Conservation (phyloP, 1,140 invertebrate genomes). For the Thaumetopoea pityocampa region DNA sequence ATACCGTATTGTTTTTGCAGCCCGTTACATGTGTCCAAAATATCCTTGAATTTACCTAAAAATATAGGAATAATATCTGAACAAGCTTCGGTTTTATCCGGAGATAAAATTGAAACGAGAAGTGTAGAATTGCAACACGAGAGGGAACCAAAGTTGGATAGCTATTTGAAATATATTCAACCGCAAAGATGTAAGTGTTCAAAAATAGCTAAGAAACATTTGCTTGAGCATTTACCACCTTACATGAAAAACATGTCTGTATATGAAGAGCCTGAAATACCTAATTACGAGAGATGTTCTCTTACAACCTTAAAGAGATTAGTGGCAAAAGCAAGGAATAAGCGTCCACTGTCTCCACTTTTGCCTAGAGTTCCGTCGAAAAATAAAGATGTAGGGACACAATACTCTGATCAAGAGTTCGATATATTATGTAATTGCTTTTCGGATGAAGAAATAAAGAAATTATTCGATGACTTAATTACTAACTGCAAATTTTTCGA, state of each 20-base stretch:
- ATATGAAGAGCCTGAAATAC: constrained; percentile 39
- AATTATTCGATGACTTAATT: constrained; percentile 17
- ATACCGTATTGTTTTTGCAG: constrained; percentile 45
- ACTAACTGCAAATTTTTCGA: not conserved
- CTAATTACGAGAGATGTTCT: constrained; percentile 46
- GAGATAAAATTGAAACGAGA: constrained; percentile 30
- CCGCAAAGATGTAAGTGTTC: constrained; percentile 43
- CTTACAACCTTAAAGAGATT: constrained; percentile 38
- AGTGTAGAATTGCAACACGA: constrained; percentile 31
- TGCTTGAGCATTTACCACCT: constrained; percentile 47
- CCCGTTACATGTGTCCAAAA: constrained; percentile 19
- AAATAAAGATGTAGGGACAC: constrained; percentile 39
- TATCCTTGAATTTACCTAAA: constrained; percentile 6
- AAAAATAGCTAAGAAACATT: constrained; percentile 47
- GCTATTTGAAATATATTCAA: constrained; percentile 42
- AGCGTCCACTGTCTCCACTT: constrained; percentile 8
- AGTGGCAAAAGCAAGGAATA: constrained; percentile 34
- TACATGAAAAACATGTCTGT: constrained; percentile 57
- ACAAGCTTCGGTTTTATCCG: constrained; percentile 9
- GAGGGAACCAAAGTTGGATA: constrained; percentile 56
- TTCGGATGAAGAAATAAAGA: constrained; percentile 39
- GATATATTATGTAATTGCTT: constrained; percentile 50
- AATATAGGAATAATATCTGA: not conserved
- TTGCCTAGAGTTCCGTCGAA: constrained; percentile 21
- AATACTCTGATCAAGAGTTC: constrained; percentile 48